These are phyloP conservation scores for Macquaria ambigua DNA, from an alignment of 2,113 vertebrate genomes.

Conservation along the genomic window DNA sequence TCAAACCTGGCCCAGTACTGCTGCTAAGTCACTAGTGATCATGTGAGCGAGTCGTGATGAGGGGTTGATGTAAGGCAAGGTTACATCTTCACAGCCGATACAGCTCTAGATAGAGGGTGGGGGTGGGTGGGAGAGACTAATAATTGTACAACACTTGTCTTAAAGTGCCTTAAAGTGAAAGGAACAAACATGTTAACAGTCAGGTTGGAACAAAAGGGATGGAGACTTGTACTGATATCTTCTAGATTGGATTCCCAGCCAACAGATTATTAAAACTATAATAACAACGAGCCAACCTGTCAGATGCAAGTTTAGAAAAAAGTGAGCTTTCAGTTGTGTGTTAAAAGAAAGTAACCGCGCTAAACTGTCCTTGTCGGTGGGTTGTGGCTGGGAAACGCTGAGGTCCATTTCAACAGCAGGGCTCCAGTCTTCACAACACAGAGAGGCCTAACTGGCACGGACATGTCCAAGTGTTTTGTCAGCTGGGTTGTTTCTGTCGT, in stretches of 20 bases:
- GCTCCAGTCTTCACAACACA: slow-evolving; percentile 30
- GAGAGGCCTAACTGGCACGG: background rate
- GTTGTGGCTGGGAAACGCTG: background rate
- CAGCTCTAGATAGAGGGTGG: slow-evolving; percentile 6
- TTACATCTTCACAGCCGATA: slow-evolving; percentile 47
- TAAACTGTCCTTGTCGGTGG: background rate
- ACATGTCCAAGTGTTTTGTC: background rate
- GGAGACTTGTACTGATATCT: slow-evolving; percentile 9
- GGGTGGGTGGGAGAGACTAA: background rate
- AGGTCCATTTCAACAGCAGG: slow-evolving; percentile 45
- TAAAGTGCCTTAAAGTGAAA: slow-evolving; percentile 65
- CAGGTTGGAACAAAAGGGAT: slow-evolving; percentile 13
- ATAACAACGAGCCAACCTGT: slow-evolving; percentile 50
- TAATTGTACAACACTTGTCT: slow-evolving; percentile 56
- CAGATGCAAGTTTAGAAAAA: slow-evolving; percentile 30
- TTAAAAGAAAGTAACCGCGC: slow-evolving; percentile 21
- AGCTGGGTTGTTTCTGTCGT: background rate
- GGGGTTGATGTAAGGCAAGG: slow-evolving; percentile 27
- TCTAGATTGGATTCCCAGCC: slow-evolving; percentile 36
- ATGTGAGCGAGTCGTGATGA: slow-evolving; percentile 4
- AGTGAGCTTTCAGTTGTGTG: slow-evolving; percentile 55
- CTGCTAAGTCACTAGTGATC: slow-evolving; percentile 38
- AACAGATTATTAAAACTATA: slow-evolving; percentile 58
- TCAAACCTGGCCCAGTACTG: background rate
- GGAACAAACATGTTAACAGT: slow-evolving; percentile 66